Conservation (phyloP, 2,113 vertebrate species). For the Ammospiza caudacuta region DNA sequence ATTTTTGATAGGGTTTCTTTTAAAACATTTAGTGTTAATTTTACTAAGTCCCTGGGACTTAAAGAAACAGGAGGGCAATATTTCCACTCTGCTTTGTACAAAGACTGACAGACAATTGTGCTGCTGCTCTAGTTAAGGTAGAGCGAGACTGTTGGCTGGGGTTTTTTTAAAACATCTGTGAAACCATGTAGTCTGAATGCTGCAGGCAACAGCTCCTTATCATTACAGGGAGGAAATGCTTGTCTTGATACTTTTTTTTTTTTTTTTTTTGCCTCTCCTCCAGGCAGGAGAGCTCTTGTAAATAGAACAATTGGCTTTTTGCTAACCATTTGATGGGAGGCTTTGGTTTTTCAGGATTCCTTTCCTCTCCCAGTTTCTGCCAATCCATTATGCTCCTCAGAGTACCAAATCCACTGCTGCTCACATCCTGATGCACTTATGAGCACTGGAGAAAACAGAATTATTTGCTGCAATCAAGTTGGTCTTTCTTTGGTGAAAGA, state of each 20-base stretch:
- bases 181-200: conserved; percentile 68
- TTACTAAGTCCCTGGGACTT: conserved; percentile 56
- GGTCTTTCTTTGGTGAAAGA: neutral
- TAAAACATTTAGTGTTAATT: conserved; percentile 67
- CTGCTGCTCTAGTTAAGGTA: conserved; percentile 51
- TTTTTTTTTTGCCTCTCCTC: conserved; percentile 38
- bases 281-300: conserved; percentile 71
- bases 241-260: conserved; percentile 59
- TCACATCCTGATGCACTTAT: neutral
- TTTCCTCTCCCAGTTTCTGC: conserved; percentile 26
- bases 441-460: neutral
- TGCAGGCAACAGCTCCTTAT: conserved; percentile 72
- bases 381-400: neutral
- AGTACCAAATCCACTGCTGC: neutral
- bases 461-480: neutral
- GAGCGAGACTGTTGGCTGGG: conserved; percentile 20
- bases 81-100: conserved; percentile 43
- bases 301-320: conserved; percentile 73
- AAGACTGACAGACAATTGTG: conserved; percentile 56
- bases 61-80: conserved; percentile 27
- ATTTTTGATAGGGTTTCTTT: conserved; percentile 73
- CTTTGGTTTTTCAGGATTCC: conserved; percentile 44
- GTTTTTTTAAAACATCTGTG: conserved; percentile 55
- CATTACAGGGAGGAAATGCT: conserved; percentile 73
- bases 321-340: conserved; percentile 59